These are phyloP conservation scores for Harpegnathos saltator DNA, from an alignment of 1,140 invertebrate species.

Conservation along the genomic window DNA sequence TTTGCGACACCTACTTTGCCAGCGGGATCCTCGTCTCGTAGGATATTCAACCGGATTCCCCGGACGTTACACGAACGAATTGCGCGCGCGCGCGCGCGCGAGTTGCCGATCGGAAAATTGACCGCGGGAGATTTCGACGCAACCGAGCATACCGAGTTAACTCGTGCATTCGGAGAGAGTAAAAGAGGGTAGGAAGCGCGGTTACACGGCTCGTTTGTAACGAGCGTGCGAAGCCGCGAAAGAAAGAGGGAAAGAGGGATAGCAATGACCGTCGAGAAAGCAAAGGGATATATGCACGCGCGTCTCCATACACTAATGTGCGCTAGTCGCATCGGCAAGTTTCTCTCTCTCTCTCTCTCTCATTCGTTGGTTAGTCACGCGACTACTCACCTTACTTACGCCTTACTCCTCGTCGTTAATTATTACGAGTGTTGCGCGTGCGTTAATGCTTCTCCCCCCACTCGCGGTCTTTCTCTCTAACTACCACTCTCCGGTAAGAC, in stretches of 20 bases:
- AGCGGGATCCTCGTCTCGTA: no score
- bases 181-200: constrained; percentile 50
- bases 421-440: no score
- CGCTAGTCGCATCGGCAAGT: neutral
- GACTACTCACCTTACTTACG: no score
- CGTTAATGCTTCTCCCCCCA: no score
- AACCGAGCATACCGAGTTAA: constrained; percentile 31
- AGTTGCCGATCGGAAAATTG: constrained; percentile 33
- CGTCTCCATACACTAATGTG: constrained; percentile 52
- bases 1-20: no score
- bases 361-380: no score
- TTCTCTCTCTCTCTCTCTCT: neutral
- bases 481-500: neutral
- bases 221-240: constrained; percentile 30
- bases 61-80: neutral
- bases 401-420: no score
- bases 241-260: constrained; percentile 62
- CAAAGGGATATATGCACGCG: constrained; percentile 36
- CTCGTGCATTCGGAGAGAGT: constrained; percentile 8
- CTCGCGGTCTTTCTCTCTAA: neutral
- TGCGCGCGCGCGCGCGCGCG: neutral
- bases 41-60: neutral
- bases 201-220: constrained; percentile 61
- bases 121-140: constrained; percentile 15
- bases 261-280: constrained; percentile 64